These are phyloP conservation scores for Melanotus villosus DNA, from an alignment of 2,888 invertebrate species.

Conservation along the genomic window DNA sequence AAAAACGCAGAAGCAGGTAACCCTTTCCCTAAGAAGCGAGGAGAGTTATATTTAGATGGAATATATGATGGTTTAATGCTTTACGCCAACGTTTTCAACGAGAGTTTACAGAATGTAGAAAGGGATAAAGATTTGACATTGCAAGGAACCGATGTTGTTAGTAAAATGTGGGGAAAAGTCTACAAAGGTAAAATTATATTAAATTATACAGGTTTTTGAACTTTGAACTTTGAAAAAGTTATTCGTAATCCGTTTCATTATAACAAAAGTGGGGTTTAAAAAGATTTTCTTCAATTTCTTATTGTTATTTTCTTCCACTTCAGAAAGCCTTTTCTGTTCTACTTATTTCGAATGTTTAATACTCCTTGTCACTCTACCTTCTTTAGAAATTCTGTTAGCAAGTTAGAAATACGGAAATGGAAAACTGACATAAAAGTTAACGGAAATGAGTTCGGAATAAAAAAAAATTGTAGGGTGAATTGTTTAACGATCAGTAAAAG, in stretches of 20 bases:
- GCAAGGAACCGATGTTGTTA: conserved; percentile 88
- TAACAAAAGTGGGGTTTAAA: background rate
- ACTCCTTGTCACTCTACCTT: too few relatives aligned
- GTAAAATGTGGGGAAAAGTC: conserved; percentile 88
- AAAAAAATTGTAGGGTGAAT: too few relatives aligned
- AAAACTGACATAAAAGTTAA: too few relatives aligned
- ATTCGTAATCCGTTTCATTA: background rate
- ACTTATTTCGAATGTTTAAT: too few relatives aligned
- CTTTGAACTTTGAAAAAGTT: background rate
- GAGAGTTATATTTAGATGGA: conserved; percentile 71
- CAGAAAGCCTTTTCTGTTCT: too few relatives aligned
- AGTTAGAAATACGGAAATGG: too few relatives aligned
- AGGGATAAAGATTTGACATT: too few relatives aligned
- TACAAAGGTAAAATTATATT: conserved; percentile 78
- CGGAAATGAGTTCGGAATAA: too few relatives aligned
- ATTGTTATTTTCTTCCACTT: too few relatives aligned
- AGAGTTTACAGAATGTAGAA: conserved; percentile 86
- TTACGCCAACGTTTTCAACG: conserved; percentile 92
- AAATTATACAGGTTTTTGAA: too few relatives aligned
- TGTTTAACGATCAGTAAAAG: too few relatives aligned
- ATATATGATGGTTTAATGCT: conserved; percentile 97
- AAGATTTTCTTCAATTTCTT: background rate
- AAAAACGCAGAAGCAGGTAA: conserved; percentile 85
- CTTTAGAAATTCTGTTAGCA: too few relatives aligned
- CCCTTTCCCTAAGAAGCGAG: conserved; percentile 50